phyloP scores from a whole-genome alignment of 2,797 vertebrate species.

The Tokudaia muenninki region DNA sequence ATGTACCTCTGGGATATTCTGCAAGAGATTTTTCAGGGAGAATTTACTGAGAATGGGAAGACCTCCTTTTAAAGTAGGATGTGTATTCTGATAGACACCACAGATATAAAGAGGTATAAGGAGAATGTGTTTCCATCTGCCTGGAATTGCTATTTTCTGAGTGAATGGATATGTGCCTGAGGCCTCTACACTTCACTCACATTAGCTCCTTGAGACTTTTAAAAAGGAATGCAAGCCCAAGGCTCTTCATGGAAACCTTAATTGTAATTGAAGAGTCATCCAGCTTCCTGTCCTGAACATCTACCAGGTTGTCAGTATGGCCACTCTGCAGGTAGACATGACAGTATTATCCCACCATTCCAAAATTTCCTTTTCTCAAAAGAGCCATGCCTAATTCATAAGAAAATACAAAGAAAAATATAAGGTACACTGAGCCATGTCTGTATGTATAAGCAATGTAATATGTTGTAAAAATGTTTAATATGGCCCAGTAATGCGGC shows the following conservation, averaged over 20 bases:
- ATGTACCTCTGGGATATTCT: not conserved
- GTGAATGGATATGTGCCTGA: not conserved
- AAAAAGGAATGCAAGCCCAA: not conserved
- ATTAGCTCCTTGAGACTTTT: not conserved
- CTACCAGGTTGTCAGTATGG: not conserved
- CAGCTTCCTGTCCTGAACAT: not conserved
- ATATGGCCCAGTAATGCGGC: not conserved
- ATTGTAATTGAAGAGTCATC: not conserved
- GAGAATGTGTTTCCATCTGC: not conserved
- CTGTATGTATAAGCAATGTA: not conserved
- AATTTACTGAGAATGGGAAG: not conserved
- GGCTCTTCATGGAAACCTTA: not conserved
- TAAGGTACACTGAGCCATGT: not conserved
- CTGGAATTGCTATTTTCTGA: not conserved
- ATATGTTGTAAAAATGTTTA: not conserved
- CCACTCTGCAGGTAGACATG: not conserved
- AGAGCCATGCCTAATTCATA: not conserved
- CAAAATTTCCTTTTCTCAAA: not conserved
- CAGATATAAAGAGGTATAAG: not conserved
- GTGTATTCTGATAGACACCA: not conserved
- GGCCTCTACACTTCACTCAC: too few relatives aligned
- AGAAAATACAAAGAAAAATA: not conserved
- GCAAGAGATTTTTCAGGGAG: not conserved
- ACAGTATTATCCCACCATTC: too few relatives aligned
- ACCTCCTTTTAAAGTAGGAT: not conserved